phyloP scores from a whole-genome alignment of 2,113 vertebrate genomes.

The Epinephelus cyanopodus region DNA sequence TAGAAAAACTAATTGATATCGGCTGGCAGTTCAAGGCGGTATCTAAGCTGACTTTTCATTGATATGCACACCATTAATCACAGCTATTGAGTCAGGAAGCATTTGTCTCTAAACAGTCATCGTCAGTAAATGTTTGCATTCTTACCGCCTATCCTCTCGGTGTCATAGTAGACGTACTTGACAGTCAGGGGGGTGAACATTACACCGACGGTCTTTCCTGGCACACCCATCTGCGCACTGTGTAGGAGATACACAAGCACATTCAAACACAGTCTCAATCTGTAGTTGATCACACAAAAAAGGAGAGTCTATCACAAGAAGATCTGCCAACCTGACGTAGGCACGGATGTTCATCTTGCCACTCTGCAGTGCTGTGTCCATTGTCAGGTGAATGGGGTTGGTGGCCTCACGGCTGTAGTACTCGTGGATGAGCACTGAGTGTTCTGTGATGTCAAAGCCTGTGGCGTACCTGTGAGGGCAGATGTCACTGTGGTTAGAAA shows the following conservation, averaged over 20 bases:
- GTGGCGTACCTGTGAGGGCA: conserved; percentile 92
- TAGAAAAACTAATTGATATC: too few relatives aligned
- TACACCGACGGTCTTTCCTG: conserved; percentile 96
- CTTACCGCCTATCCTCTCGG: conserved; percentile 96
- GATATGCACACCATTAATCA: neutral
- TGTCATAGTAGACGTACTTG: conserved; percentile 96
- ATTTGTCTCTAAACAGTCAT: conserved; percentile 9
- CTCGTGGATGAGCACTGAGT: conserved; percentile 97
- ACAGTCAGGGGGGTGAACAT: conserved; percentile 98
- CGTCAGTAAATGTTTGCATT: neutral
- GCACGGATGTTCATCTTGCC: conserved; percentile 98
- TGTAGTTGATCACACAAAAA: neutral
- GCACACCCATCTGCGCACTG: conserved; percentile 97
- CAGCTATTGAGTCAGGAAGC: neutral
- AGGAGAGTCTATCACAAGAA: neutral
- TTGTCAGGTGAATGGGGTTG: conserved; percentile 96
- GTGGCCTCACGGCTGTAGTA: conserved; percentile 98
- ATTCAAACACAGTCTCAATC: neutral
- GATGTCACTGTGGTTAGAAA: neutral
- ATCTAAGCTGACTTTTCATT: neutral
- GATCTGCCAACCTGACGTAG: conserved; percentile 90
- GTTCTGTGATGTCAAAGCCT: conserved; percentile 98
- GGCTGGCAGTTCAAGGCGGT: neutral
- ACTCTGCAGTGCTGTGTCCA: conserved; percentile 94
- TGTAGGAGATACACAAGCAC: conserved; percentile 31